phyloP scores from a whole-genome alignment of 2,113 vertebrate species.

The Ranitomeya variabilis region DNA sequence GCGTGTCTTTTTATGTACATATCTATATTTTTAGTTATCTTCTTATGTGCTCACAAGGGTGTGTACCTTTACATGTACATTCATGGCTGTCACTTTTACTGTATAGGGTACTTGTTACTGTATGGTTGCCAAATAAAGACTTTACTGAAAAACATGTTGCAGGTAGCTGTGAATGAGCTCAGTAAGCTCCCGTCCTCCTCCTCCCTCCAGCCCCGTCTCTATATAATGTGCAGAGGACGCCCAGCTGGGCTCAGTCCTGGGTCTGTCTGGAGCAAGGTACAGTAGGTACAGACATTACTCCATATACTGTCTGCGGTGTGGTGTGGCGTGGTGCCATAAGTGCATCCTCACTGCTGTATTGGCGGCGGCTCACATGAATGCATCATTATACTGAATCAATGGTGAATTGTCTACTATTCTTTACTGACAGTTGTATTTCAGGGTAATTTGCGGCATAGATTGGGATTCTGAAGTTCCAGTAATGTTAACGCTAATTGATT shows the following conservation, averaged over 20 bases:
- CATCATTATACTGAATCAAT: background rate
- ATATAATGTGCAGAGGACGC: conserved; percentile 18
- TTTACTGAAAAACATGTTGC: conserved; percentile 9
- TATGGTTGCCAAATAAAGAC: conserved; percentile 15
- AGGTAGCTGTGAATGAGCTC: conserved; percentile 40
- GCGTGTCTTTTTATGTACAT: background rate
- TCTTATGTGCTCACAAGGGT: conserved; percentile 20
- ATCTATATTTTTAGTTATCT: conserved; percentile 13
- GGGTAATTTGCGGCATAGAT: background rate
- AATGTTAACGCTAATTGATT: background rate
- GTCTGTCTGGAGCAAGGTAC: conserved; percentile 23
- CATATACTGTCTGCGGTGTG: background rate
- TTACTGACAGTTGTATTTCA: background rate
- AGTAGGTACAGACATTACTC: background rate
- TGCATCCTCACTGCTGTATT: background rate
- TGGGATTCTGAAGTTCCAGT: background rate
- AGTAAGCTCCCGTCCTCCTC: background rate
- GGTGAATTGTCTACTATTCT: background rate
- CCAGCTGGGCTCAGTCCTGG: background rate
- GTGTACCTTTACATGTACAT: background rate
- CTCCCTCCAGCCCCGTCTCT: background rate
- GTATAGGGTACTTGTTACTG: conserved; percentile 1
- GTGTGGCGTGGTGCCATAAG: background rate
- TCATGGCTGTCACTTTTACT: background rate
- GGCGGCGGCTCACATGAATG: background rate